A percentile compares a stretch with the other conserved stretches of the same genome.
Evolutionary conservation across 2,888 invertebrate genomes (phyloP).

Genomic region (Tetheella fluctuosa): DNA sequence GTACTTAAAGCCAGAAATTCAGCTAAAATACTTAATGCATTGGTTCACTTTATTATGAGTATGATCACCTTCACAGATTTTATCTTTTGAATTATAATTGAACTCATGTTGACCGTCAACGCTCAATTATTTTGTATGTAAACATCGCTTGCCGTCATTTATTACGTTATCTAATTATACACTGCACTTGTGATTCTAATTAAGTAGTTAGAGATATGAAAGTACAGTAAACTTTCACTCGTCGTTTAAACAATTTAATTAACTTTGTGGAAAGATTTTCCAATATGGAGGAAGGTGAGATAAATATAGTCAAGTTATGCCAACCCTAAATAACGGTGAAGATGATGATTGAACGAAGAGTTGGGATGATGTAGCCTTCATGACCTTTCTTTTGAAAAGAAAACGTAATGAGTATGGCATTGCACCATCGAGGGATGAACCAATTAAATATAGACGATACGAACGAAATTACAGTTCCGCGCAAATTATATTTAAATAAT

Average conservation of each 20-base stretch:
- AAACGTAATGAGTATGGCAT: too few species aligned
- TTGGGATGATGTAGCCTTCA: too few species aligned
- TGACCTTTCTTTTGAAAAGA: too few species aligned
- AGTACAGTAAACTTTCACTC: not conserved
- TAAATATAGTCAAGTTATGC: too few species aligned
- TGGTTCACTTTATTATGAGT: not conserved
- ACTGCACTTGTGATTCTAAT: constrained; percentile 3
- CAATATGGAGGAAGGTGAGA: too few species aligned
- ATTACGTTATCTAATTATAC: constrained; percentile 1
- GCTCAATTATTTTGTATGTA: not conserved
- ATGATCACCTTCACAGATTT: not conserved
- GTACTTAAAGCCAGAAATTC: not conserved
- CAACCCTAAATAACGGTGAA: too few species aligned
- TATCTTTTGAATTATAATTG: constrained; percentile 1
- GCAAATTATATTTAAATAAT: too few species aligned
- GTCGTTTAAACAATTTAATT: not conserved
- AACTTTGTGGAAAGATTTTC: not conserved
- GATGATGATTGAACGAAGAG: too few species aligned
- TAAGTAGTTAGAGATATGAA: not conserved
- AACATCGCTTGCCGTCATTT: not conserved
- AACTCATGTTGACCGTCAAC: constrained; percentile 6
- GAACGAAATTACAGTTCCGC: too few species aligned
- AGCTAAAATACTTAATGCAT: not conserved
- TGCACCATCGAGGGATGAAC: too few species aligned
- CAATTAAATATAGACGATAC: too few species aligned